These are phyloP conservation scores for Ondatra zibethicus DNA, from an alignment of 2,113 vertebrate species.

Conservation along the genomic window DNA sequence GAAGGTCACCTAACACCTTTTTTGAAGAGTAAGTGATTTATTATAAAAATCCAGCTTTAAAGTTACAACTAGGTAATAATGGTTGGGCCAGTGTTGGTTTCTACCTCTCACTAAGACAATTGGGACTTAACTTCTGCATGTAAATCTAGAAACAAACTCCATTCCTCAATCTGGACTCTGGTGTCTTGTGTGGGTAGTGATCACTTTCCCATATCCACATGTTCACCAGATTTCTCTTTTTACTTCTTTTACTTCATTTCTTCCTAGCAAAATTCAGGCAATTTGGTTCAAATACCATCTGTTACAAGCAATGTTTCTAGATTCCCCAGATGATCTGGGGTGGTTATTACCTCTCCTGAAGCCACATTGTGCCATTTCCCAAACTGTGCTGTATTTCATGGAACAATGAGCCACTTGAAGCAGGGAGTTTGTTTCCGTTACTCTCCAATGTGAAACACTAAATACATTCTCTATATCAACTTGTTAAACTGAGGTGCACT, in stretches of 20 bases:
- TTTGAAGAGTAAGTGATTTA: neutral
- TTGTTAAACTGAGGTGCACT: neutral
- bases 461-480: neutral
- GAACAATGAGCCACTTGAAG: neutral
- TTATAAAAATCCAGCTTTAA: neutral
- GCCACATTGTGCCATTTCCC: neutral
- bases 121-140: neutral
- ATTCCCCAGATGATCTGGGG: neutral
- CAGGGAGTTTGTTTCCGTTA: neutral
- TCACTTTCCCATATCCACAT: neutral
- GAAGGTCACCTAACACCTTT: neutral
- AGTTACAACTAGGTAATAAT: neutral
- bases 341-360: neutral
- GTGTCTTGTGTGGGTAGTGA: neutral
- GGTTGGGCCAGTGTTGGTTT: neutral
- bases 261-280: neutral
- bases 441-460: neutral
- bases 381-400: neutral
- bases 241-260: neutral
- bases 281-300: neutral
- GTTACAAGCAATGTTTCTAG: conserved; percentile 28
- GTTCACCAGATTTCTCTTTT: neutral
- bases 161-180: neutral
- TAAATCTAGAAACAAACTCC: neutral
- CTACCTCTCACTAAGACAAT: neutral